Evolutionary conservation across 2,888 invertebrate genomes (phyloP).

Genomic region (Mesoligia furuncula): DNA sequence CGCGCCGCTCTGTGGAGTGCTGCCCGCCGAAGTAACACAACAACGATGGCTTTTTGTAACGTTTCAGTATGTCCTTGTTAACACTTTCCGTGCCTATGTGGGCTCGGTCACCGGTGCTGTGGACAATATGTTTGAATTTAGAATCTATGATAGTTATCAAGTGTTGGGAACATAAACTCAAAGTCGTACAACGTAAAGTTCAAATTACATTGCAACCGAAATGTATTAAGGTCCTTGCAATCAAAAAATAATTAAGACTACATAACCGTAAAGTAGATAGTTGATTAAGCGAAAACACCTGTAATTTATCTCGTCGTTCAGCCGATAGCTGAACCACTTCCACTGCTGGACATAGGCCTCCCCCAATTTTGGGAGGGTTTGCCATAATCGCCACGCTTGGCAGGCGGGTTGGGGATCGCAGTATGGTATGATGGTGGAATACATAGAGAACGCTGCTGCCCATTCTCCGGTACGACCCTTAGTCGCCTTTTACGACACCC

Average conservation of each 20-base stretch:
- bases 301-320: too few relatives aligned
- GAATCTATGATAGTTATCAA: background rate
- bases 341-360: too few relatives aligned
- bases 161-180: background rate
- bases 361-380: too few relatives aligned
- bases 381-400: too few relatives aligned
- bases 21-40: slow-evolving; percentile 90
- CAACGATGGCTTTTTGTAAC: slow-evolving; percentile 77
- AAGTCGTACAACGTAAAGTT: too few relatives aligned
- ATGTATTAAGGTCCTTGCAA: background rate
- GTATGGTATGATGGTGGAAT: too few relatives aligned
- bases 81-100: slow-evolving; percentile 92
- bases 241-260: background rate
- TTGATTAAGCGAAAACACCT: background rate
- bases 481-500: too few relatives aligned
- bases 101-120: slow-evolving; percentile 89
- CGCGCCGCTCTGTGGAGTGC: slow-evolving; percentile 89
- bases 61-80: slow-evolving; percentile 88
- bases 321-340: too few relatives aligned
- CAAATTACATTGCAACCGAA: background rate
- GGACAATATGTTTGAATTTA: background rate
- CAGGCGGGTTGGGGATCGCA: too few relatives aligned
- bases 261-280: background rate
- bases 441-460: too few relatives aligned
- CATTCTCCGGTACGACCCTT: too few relatives aligned